A percentile compares a stretch with the other conserved stretches of the same genome.
phyloP scores from a whole-genome alignment of 1,140 invertebrate genomes.

The Sarcophaga bullata region DNA sequence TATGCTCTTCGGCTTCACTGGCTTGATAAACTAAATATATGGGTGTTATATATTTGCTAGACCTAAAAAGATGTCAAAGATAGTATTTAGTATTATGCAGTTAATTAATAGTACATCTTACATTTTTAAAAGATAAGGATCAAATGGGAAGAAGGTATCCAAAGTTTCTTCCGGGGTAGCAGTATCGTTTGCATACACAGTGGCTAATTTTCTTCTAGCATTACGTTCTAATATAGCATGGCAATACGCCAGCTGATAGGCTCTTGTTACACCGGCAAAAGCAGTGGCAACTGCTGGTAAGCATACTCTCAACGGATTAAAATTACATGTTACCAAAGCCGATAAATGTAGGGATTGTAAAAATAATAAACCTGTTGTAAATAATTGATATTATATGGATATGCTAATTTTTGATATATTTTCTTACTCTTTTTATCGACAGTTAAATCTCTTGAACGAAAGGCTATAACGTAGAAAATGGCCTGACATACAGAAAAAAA shows the following conservation, averaged over 20 bases:
- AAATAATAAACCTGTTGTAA: constrained; percentile 78
- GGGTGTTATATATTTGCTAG: constrained; percentile 63
- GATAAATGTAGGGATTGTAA: constrained; percentile 84
- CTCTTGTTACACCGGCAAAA: constrained; percentile 85
- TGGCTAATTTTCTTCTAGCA: constrained; percentile 73
- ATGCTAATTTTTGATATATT: not conserved
- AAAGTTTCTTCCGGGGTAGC: constrained; percentile 67
- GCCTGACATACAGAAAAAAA: constrained; percentile 92
- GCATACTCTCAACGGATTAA: constrained; percentile 88
- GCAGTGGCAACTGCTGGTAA: constrained; percentile 79
- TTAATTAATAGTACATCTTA: constrained; percentile 21
- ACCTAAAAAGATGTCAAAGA: constrained; percentile 48
- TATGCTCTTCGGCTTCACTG: constrained; percentile 52
- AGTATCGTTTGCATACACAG: constrained; percentile 67
- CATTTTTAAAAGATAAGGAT: constrained; percentile 77
- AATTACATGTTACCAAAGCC: constrained; percentile 81
- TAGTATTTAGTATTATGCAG: not conserved
- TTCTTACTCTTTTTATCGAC: constrained; percentile 77
- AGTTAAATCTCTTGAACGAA: constrained; percentile 85
- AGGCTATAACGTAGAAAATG: constrained; percentile 89
- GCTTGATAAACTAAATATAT: constrained; percentile 66
- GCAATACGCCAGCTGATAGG: constrained; percentile 93
- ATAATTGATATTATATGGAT: constrained; percentile 46
- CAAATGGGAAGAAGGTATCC: constrained; percentile 84
- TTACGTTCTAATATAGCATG: constrained; percentile 90